A percentile compares a stretch with the other conserved stretches of the same genome.
phyloP scores from a whole-genome alignment of 2,888 invertebrate genomes.

The Sminthurides aquaticus region DNA sequence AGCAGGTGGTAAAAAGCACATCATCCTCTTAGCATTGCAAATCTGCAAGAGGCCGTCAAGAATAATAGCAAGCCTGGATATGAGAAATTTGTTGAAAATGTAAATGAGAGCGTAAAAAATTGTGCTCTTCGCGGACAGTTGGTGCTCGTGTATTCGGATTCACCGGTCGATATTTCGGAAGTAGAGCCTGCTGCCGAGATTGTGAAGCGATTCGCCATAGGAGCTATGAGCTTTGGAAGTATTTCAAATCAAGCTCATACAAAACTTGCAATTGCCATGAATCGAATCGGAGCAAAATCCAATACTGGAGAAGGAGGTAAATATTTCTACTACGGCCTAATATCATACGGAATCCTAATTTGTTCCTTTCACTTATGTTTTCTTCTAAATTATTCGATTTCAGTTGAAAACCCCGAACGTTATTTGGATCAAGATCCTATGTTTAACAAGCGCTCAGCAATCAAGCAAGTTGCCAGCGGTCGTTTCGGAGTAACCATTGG shows the following conservation, averaged over 20 bases:
- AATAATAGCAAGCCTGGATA: slow-evolving; percentile 76
- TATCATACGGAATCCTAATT: too few species aligned
- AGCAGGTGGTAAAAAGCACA: slow-evolving; percentile 92
- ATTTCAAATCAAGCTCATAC: slow-evolving; percentile 95
- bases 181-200: slow-evolving; percentile 91
- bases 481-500: slow-evolving; percentile 89
- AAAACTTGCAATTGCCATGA: slow-evolving; percentile 94
- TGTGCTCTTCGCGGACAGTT: slow-evolving; percentile 91
- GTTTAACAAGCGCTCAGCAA: slow-evolving; percentile 80
- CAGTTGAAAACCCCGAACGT: slow-evolving; percentile 55
- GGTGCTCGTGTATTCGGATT: slow-evolving; percentile 67
- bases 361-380: neutral
- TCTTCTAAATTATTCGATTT: slow-evolving; percentile 3
- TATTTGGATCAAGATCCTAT: slow-evolving; percentile 74
- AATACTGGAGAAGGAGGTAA: slow-evolving; percentile 98
- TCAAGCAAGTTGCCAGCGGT: slow-evolving; percentile 98
- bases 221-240: slow-evolving; percentile 95
- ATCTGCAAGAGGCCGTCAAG: slow-evolving; percentile 75
- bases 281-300: slow-evolving; percentile 91
- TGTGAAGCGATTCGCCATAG: slow-evolving; percentile 87
- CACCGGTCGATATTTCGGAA: slow-evolving; percentile 70
- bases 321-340: slow-evolving; percentile 19
- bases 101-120: slow-evolving; percentile 71
- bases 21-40: slow-evolving; percentile 78
- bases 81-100: slow-evolving; percentile 74